Evolutionary conservation across 2,888 invertebrate genomes (phyloP).

Genomic region (Nymphalis urticae): DNA sequence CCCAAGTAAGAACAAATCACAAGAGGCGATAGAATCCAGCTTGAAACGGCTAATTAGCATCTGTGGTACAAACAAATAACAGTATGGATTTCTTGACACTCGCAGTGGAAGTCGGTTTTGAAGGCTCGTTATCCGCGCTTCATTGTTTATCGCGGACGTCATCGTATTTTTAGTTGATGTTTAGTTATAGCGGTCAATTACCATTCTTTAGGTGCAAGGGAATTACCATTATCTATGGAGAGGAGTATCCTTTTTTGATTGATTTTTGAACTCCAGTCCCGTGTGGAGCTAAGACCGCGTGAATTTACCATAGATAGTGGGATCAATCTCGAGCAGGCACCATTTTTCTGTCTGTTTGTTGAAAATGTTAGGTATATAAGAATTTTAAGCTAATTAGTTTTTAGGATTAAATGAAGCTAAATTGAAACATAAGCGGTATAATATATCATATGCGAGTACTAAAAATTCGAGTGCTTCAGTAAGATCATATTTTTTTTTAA

Average conservation of each 20-base stretch:
- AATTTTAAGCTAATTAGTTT: too few relatives aligned
- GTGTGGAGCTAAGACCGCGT: too few relatives aligned
- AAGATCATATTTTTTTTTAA: too few relatives aligned
- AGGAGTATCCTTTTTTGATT: not conserved
- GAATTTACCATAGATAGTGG: too few relatives aligned
- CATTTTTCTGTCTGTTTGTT: too few relatives aligned
- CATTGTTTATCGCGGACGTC: constrained; percentile 61
- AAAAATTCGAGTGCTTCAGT: too few relatives aligned
- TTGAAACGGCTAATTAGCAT: constrained; percentile 5
- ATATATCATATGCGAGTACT: too few relatives aligned
- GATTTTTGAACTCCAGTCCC: not conserved
- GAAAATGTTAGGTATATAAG: too few relatives aligned
- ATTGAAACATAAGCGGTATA: too few relatives aligned
- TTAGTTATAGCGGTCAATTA: constrained; percentile 17
- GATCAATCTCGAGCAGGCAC: too few relatives aligned
- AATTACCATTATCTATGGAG: not conserved
- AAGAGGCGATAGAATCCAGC: not conserved
- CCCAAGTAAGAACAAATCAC: not conserved
- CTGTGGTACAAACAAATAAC: constrained; percentile 7
- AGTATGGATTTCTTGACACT: constrained; percentile 68
- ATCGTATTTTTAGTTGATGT: constrained; percentile 20
- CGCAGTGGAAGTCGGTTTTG: constrained; percentile 62
- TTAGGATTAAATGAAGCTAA: too few relatives aligned
- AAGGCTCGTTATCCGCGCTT: constrained; percentile 66
- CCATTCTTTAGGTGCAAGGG: not conserved